A percentile compares a stretch with the other conserved stretches of the same genome.
These are phyloP conservation scores for Ophion slaviceki DNA, from an alignment of 2,888 invertebrate genomes.

Conservation along the genomic window DNA sequence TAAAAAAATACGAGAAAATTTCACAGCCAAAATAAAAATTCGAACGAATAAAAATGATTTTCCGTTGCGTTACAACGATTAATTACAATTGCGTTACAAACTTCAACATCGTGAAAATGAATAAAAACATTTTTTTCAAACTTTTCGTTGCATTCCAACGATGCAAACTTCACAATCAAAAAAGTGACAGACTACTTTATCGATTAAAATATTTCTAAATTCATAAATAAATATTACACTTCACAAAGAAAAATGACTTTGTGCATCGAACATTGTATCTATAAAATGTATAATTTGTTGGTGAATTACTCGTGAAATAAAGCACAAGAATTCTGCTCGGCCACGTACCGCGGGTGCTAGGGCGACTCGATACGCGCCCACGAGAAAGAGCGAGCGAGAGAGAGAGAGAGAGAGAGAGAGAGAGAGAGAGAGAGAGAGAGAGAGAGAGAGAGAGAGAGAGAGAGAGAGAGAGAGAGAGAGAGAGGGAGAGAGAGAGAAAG, in stretches of 20 bases:
- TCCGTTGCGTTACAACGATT: too few relatives aligned
- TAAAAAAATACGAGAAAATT: too few relatives aligned
- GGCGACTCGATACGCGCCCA: conserved; percentile 17
- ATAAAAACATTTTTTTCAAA: too few relatives aligned
- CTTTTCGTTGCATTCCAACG: too few relatives aligned
- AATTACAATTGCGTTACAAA: too few relatives aligned
- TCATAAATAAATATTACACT: background rate
- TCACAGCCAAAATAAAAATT: too few relatives aligned
- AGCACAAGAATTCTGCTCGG: conserved; percentile 7
- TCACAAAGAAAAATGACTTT: background rate
- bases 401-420: too few relatives aligned
- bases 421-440: background rate
- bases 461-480: background rate
- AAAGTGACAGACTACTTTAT: too few relatives aligned
- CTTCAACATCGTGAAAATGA: too few relatives aligned
- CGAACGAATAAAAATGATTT: too few relatives aligned
- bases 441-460: background rate
- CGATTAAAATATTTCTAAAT: too few relatives aligned
- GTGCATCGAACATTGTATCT: background rate
- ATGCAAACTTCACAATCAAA: too few relatives aligned
- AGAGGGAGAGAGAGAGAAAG: background rate
- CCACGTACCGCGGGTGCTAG: conserved; percentile 28
- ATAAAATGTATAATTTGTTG: background rate
- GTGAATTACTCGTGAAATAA: conserved; percentile 17
- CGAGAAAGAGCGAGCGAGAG: conserved; percentile 4